Evolutionary conservation across 2,888 invertebrate species (phyloP), one percentile per base, ranked within the genome.

Genomic region (Drosophila neotestacea): DNA sequence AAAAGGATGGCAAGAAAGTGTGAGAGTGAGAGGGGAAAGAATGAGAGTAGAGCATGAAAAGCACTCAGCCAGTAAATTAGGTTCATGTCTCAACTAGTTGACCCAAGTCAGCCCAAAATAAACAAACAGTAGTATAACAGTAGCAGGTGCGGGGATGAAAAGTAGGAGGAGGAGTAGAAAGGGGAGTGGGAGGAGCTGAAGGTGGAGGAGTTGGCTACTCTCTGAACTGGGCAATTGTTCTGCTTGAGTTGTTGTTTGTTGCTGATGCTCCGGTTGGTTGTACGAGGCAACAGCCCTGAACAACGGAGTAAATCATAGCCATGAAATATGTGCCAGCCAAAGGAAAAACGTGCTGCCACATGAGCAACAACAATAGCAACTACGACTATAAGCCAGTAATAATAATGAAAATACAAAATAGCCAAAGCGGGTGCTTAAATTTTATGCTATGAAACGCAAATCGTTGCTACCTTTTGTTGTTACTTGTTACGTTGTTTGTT

Each of bases 71-170:
- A 86, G 82, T 78, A 86, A 86, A 86, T 86, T 89, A 86, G 89
- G 85, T 86, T 87, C 89, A 87, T 89, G 89, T 86, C 89, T 85
- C 78, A 85, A 89, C 88, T 86, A 88, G 80, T 81, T 89, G 85
- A 86, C 85, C 89, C 81, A 77, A 85, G 73, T 74, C 69, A 77
- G 88, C 62, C 81, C 72, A 84, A 79, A 77, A 73, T 65, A 77
- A 88, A 84, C 89, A 89, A 72, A 79, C 73, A 84, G 65, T 72
- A 48, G 28, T 64, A 55, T 61, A 22, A 2, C 3, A 44, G 10
- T 39, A 56, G 36, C 39, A 47, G 46, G 34, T 56, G 50, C 22
- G 62, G 58, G 41, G 48, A 11, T 9, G 32, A 3, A 13, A 48
- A 16, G 7, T 32, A 13, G 30, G 32, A n/a, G 52, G 6, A 10